Conservation (phyloP, 2,888 invertebrate species). For the Cephus sareptanus region DNA sequence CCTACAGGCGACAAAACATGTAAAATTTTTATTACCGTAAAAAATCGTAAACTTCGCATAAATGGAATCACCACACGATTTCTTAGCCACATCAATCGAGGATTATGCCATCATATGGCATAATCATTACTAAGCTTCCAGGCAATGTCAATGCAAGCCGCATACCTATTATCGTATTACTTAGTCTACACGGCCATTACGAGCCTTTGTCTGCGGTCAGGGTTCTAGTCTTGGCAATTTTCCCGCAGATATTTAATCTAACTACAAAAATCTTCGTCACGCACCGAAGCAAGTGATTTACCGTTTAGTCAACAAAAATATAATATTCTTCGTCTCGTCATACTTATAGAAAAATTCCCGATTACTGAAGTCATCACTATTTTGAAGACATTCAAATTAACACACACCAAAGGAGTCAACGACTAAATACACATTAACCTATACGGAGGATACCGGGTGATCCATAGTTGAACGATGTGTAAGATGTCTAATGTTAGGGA, state of each 20-base stretch:
- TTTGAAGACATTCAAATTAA: not conserved
- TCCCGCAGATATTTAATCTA: not conserved
- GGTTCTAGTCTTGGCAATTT: not conserved
- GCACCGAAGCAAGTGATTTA: no score
- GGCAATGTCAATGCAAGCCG: not conserved
- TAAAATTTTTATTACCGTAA: not conserved
- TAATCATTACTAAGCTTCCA: not conserved
- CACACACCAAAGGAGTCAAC: not conserved
- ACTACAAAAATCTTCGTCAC: not conserved
- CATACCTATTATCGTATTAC: not conserved
- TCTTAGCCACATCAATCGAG: not conserved
- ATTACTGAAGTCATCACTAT: not conserved
- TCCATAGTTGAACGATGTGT: not conserved
- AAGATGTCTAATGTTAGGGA: not conserved
- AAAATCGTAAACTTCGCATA: not conserved
- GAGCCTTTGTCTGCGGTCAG: not conserved
- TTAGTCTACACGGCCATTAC: not conserved
- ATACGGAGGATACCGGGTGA: not conserved
- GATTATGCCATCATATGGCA: not conserved
- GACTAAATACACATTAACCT: not conserved
- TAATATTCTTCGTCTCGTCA: not conserved
- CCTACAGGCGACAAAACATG: not conserved
- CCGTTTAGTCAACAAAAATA: not conserved
- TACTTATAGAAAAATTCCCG: not conserved
- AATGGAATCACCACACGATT: not conserved